Base-by-base conservation (phyloP, 2,888 invertebrate genomes). In the Leucozona laternaria region DNA sequence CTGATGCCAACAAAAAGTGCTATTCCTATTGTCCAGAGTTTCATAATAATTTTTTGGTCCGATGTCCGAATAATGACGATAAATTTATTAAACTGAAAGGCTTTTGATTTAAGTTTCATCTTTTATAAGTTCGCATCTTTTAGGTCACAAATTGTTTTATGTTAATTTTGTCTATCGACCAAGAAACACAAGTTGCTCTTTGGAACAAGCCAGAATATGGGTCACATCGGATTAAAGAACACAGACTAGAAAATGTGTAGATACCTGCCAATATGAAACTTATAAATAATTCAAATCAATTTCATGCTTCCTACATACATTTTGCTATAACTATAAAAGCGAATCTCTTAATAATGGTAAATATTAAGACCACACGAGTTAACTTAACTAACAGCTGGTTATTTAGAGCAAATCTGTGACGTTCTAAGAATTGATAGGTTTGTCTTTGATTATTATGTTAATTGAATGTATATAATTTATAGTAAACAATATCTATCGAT, bases 41-140 rank as follows among this genome's bases (percentile, higher is more conserved):
- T 66, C 84, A 80, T 85, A 50, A 11, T 62, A 62, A 20, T 11
- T 50, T 53, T 2, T 45, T 25, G 17, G 37, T 45, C 60, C 60
- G 37, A 70, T 15, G 37, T 45, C 60, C 60, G 37, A 70, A 2
- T n/a, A 48, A 28, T 15, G 2, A 4, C 31, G 28, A 71, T 7
- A 15, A 25, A 37, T 66, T 58, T 20, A 31, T 60, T 31, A 31
- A 76, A 85, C 80, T 85, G 55, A 80, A 53, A 60, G 1, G 0
- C 10, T 40, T 62, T 45, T 15, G 72, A 31, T 17, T 55, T 45
- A 37, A 25, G 2, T 20, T 55, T 25, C 37, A 34, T 22, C 76
- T 80, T 85, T 77, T 85, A 85, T 80, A 80, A 80, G 72, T 62
- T 85, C 68, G 60, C 4, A 2, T 4, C 25, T 60, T 73, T 40